Conservation (phyloP, 2,888 invertebrate species). For the Molanna angustata region DNA sequence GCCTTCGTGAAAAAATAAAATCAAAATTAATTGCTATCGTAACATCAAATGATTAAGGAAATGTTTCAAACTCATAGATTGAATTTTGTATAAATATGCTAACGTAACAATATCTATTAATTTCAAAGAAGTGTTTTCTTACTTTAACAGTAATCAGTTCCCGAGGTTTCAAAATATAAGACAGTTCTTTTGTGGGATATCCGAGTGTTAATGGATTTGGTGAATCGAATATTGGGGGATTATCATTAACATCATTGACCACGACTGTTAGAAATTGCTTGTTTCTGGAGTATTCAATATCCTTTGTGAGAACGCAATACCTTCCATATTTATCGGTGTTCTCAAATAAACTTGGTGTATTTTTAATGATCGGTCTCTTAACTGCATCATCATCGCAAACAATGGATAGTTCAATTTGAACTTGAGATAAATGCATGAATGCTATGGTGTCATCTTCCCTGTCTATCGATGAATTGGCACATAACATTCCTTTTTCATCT, state of each 20-base stretch:
- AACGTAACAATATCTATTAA: background rate
- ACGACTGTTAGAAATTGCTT: slow-evolving; percentile 50
- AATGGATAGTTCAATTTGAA: slow-evolving; percentile 48
- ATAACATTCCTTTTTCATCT: no score
- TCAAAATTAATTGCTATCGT: background rate
- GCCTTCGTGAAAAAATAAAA: slow-evolving; percentile 51
- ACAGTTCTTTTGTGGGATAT: slow-evolving; percentile 47
- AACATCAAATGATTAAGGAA: no score
- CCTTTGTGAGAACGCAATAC: slow-evolving; percentile 46
- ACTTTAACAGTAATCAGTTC: slow-evolving; percentile 50
- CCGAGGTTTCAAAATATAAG: slow-evolving; percentile 45
- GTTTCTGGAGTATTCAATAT: slow-evolving; percentile 43
- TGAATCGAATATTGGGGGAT: slow-evolving; percentile 47
- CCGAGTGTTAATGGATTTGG: slow-evolving; percentile 46
- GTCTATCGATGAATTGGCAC: no score
- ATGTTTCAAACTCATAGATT: no score
- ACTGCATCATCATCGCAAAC: no score
- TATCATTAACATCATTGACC: slow-evolving; percentile 56
- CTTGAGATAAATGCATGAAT: slow-evolving; percentile 49
- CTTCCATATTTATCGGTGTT: no score
- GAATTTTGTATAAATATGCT: background rate
- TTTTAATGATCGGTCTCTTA: no score
- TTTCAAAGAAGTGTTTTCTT: slow-evolving; percentile 39
- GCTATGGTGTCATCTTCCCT: slow-evolving; percentile 50
- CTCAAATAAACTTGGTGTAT: no score